Base-by-base conservation (phyloP, 2,888 invertebrate genomes). In the Dendrolimus pini region DNA sequence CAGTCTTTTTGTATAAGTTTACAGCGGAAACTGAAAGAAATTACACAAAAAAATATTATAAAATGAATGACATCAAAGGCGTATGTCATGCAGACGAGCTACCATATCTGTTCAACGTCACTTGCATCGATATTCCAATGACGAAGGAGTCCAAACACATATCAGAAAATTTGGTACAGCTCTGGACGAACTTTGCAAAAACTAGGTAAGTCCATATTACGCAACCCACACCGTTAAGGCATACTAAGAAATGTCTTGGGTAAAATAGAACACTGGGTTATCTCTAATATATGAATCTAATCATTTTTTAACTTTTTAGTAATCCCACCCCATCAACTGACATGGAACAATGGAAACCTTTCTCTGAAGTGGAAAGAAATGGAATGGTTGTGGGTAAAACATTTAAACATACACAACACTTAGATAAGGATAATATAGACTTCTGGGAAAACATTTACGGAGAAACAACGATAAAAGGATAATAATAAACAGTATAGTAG, bases 1-100 rank as follows among this genome's bases (percentile, higher is more conserved):
- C 86, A 1, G 80, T 83, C 8, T 89, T 78, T 61, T 59, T 89
- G 8, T 90, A 89, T 65, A 80, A 84, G 61, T 89, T 90, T 65
- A 65, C 63, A 3, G 80, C 81, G 7, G 89, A 89, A 72, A 83
- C 85, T 12, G 89, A 87, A 56, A 75, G 89, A 55, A 89, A 88
- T 67, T 73, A 74, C 57, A 77, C 80, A 12, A 89, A 89, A 68
- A 79, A 70, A 55, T 62, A 69, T 54, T 89, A 89, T 58, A 78
- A 85, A 54, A 82, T 89, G 83, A 75, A 84, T 6, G 59, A 65
- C 6, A 57, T 81, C 2, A 62, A 75, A 56, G 90, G 89, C 1
- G 88, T 84, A 2, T 90, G 90, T 64, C 90, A 90, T 62, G 76
- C 85, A 2, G 90, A 90, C 59, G 90, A 90, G 1, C 66, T 89